Evolutionary conservation across 2,888 invertebrate genomes (phyloP).

Genomic region (Dysmachus trigonus): DNA sequence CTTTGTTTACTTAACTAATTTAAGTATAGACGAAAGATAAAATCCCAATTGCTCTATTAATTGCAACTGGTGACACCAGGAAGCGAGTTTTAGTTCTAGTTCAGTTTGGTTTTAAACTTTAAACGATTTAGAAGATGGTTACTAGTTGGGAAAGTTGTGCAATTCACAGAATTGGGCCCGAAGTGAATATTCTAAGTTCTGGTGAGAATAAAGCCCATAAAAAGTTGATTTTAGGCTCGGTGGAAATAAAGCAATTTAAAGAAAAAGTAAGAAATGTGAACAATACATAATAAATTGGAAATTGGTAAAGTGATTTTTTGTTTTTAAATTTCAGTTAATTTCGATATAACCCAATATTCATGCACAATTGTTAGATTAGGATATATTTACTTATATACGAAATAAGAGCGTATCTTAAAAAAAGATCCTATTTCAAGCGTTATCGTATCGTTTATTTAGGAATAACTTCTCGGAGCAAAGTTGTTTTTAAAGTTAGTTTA

Average conservation of each 20-base stretch:
- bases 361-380: no score
- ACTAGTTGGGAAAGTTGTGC: not conserved
- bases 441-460: no score
- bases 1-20: not conserved
- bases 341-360: no score
- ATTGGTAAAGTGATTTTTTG: not conserved
- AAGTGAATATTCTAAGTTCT: not conserved
- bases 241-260: not conserved
- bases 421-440: no score
- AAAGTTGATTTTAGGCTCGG: not conserved
- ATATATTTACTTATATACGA: no score
- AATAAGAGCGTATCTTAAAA: no score
- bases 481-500: no score
- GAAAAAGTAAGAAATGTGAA: not conserved
- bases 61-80: not conserved
- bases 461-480: no score
- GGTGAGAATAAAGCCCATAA: not conserved
- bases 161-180: not conserved
- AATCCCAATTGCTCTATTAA: not conserved
- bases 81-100: not conserved
- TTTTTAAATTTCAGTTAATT: no score
- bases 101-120: not conserved
- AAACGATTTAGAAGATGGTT: not conserved
- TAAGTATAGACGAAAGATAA: not conserved
- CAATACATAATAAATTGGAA: not conserved